Evolutionary conservation across 92 coral and sea anemone genomes (phyloP).

Genomic region (Anthopleura xanthogrammica): DNA sequence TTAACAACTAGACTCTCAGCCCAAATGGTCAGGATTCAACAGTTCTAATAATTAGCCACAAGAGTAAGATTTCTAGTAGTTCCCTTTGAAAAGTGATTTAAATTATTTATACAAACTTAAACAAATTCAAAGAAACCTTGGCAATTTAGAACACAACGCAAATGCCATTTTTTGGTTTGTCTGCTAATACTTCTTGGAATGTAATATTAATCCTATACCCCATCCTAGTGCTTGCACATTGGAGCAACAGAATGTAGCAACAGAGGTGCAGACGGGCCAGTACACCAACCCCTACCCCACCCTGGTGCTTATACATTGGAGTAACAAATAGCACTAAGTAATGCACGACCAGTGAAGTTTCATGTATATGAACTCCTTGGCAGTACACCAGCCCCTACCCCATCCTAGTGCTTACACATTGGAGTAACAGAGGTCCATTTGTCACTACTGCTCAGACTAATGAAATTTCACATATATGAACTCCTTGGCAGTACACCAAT

Average conservation of each 20-base stretch:
- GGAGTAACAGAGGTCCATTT: constrained; percentile 51
- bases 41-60: no score
- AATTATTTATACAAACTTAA: no score
- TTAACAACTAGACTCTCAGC: no score
- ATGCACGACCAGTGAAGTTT: neutral
- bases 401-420: constrained; percentile 92
- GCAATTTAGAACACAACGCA: no score
- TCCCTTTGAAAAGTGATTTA: no score
- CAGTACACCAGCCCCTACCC: constrained; percentile 91
- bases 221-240: constrained; percentile 94
- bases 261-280: constrained; percentile 55
- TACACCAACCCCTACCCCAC: constrained; percentile 94
- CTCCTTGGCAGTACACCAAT: constrained; percentile 87
- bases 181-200: no score
- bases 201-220: constrained; percentile 31
- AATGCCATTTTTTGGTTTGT: no score
- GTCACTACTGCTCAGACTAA: neutral
- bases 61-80: no score
- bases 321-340: no score
- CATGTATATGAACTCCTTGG: constrained; percentile 69
- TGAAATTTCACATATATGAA: constrained; percentile 32
- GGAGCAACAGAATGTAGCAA: no score
- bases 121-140: no score
- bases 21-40: no score
- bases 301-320: constrained; percentile 81